These are phyloP conservation scores for Lytechinus variegatus DNA, from an alignment of 35 echinoderm and acorn worm genomes.

Conservation along the genomic window DNA sequence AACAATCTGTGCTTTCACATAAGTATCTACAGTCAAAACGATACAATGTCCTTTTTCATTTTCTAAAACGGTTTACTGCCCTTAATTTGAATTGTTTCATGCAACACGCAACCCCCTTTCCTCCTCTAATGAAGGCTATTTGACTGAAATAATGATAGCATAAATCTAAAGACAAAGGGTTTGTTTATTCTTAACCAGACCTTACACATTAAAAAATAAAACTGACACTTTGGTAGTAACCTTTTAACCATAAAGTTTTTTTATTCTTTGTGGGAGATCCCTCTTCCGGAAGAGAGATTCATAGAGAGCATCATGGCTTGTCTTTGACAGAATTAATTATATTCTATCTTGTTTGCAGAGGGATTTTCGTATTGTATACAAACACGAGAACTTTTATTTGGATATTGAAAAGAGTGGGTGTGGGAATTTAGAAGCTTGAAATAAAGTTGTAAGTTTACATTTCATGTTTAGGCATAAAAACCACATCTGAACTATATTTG, in stretches of 20 bases:
- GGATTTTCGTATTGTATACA: background rate
- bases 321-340: background rate
- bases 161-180: too few species aligned
- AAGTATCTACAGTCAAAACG: background rate
- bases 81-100: background rate
- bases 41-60: background rate
- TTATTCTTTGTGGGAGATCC: background rate
- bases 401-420: background rate
- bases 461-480: background rate
- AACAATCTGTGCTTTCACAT: background rate
- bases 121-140: background rate
- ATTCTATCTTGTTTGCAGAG: background rate
- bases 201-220: too few species aligned
- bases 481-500: background rate
- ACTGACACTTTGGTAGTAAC: background rate
- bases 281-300: background rate
- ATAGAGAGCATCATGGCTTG: background rate
- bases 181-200: too few species aligned
- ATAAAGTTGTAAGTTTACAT: background rate
- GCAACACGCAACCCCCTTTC: background rate
- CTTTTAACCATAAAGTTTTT: background rate
- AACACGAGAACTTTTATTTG: background rate
- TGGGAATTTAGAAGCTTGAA: background rate
- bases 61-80: background rate
- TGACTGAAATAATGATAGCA: background rate